Percentiles rank a stretch among this genome's conserved stretches.
These are phyloP conservation scores for Erpobdella octoculata DNA, from an alignment of 2,888 invertebrate genomes.

Conservation along the genomic window DNA sequence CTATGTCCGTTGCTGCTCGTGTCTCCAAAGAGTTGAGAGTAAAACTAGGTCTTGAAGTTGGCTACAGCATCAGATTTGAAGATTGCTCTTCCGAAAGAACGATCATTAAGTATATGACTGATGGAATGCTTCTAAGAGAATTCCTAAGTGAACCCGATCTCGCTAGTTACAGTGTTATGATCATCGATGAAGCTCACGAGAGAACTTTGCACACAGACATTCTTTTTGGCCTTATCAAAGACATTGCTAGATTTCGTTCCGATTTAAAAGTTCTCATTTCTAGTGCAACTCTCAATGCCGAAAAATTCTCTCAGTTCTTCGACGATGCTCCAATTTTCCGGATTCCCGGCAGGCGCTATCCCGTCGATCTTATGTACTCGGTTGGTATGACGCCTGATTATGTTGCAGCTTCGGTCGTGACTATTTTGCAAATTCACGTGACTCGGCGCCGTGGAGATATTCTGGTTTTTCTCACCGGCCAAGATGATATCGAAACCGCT, in stretches of 20 bases:
- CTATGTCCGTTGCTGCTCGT: constrained; percentile 97
- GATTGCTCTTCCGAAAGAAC: constrained; percentile 97
- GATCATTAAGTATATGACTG: constrained; percentile 96
- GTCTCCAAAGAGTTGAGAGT: constrained; percentile 95
- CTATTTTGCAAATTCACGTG: constrained; percentile 92
- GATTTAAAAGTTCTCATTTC: constrained; percentile 93
- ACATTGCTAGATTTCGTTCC: constrained; percentile 79
- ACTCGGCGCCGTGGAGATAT: constrained; percentile 93
- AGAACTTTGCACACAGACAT: constrained; percentile 95
- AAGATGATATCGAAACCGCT: constrained; percentile 56
- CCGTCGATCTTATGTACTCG: constrained; percentile 96
- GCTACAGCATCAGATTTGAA: constrained; percentile 84
- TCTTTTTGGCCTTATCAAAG: constrained; percentile 85
- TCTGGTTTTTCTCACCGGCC: constrained; percentile 85
- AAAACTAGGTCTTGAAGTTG: constrained; percentile 71
- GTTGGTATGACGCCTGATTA: constrained; percentile 99
- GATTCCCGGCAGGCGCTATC: constrained; percentile 92
- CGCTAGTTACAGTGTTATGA: constrained; percentile 91
- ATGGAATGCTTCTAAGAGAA: constrained; percentile 92
- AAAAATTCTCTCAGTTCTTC: constrained; percentile 94
- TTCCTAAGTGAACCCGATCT: constrained; percentile 94
- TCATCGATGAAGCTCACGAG: constrained; percentile 98
- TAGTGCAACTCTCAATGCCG: constrained; percentile 92
- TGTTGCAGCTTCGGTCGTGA: constrained; percentile 93
- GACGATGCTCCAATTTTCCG: constrained; percentile 95